Conservation (phyloP, 2,113 vertebrate species). For the Sinocyclocheilus maitianheensis region DNA sequence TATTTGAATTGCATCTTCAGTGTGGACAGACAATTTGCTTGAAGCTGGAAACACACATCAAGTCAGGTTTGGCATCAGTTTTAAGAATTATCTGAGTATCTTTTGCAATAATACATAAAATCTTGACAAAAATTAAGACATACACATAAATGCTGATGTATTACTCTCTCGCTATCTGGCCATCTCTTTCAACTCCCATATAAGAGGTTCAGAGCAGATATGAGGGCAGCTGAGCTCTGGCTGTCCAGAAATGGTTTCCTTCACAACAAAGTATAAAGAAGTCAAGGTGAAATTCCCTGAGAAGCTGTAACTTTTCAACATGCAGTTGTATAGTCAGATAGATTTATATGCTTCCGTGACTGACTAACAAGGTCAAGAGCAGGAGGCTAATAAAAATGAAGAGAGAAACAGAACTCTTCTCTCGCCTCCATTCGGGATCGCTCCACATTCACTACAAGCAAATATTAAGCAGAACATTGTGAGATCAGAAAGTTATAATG, state of each 20-base stretch:
- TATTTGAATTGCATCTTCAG: background rate
- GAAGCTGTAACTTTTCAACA: slow-evolving; percentile 78
- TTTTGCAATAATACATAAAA: background rate
- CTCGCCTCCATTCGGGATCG: slow-evolving; percentile 12
- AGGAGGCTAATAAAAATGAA: slow-evolving; percentile 55
- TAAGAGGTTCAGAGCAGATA: slow-evolving; percentile 7
- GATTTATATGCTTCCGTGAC: slow-evolving; percentile 72
- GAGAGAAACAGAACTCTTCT: slow-evolving; percentile 17
- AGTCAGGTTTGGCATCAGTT: background rate
- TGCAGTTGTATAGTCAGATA: slow-evolving; percentile 62
- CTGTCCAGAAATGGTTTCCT: slow-evolving; percentile 56
- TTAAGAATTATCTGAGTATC: too few relatives aligned
- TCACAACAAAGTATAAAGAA: slow-evolving; percentile 63
- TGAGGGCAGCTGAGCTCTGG: slow-evolving; percentile 7
- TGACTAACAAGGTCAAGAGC: slow-evolving; percentile 63
- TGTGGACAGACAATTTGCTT: background rate
- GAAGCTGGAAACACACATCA: background rate
- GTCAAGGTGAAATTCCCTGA: slow-evolving; percentile 73
- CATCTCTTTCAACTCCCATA: slow-evolving; percentile 12
- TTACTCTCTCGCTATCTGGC: slow-evolving; percentile 5
- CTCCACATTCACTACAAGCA: slow-evolving; percentile 12
- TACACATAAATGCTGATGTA: background rate
- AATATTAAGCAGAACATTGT: background rate
- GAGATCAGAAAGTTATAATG: background rate
- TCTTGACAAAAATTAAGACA: background rate